Percentiles rank a stretch among this genome's conserved stretches.
phyloP scores from a whole-genome alignment of 2,113 vertebrate genomes.

The Calidris pugnax region DNA sequence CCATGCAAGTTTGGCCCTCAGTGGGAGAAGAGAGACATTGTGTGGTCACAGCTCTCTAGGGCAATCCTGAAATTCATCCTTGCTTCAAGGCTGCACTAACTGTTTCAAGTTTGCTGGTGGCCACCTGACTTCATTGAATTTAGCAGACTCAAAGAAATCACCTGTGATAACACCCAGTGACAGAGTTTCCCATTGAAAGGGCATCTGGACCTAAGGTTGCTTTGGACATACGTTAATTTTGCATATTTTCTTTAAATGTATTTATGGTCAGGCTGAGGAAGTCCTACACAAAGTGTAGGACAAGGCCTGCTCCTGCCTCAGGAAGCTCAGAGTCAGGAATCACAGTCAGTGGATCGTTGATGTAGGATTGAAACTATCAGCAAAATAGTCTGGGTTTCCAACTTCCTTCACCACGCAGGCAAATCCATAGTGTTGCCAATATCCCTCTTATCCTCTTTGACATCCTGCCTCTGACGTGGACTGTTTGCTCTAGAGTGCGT shows the following conservation, averaged over 20 bases:
- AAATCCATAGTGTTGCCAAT: background rate
- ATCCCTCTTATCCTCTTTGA: background rate
- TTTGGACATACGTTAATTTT: background rate
- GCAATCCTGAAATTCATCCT: background rate
- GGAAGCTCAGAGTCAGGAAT: background rate
- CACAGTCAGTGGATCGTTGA: accelerated
- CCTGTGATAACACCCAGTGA: background rate
- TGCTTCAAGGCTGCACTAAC: background rate
- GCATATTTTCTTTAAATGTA: background rate
- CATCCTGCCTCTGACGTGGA: accelerated
- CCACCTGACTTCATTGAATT: background rate
- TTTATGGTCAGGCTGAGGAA: background rate
- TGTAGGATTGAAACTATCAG: background rate
- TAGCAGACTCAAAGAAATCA: background rate
- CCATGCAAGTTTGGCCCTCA: background rate
- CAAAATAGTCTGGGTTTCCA: background rate
- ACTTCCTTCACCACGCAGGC: background rate
- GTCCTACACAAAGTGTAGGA: background rate
- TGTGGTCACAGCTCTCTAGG: background rate
- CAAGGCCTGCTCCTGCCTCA: accelerated
- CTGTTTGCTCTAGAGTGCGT: background rate
- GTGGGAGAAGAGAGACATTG: background rate
- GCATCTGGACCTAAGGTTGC: background rate
- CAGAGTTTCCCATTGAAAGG: background rate
- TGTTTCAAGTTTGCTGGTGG: background rate